phyloP scores from a whole-genome alignment of 2,888 invertebrate species.

The Conchocele bisecta region DNA sequence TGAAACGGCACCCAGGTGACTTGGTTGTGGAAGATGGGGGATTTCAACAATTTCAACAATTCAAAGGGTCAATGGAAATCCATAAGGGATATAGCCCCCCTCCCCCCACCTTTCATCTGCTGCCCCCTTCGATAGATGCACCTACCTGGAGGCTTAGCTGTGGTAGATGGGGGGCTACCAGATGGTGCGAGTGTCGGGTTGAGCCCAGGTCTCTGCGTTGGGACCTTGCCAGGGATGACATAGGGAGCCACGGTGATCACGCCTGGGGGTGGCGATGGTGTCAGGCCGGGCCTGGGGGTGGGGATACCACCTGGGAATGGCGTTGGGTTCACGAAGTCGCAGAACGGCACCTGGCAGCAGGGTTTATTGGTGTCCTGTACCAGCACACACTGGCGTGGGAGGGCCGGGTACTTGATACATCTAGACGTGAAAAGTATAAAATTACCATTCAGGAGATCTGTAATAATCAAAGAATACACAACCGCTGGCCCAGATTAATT shows the following conservation, averaged over 20 bases:
- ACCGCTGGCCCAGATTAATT: no score
- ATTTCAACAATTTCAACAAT: no score
- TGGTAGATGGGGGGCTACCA: slow-evolving; percentile 27
- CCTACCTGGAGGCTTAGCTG: slow-evolving; percentile 33
- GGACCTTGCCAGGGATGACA: slow-evolving; percentile 41
- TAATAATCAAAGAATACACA: no score
- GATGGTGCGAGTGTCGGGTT: slow-evolving; percentile 41
- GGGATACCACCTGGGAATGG: slow-evolving; percentile 66
- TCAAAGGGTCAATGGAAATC: no score
- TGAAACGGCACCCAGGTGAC: no score
- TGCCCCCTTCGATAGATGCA: no score
- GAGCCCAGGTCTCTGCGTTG: slow-evolving; percentile 18
- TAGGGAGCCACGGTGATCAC: slow-evolving; percentile 53
- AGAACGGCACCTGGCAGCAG: slow-evolving; percentile 69
- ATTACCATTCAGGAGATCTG: no score
- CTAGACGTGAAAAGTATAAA: slow-evolving; percentile 45
- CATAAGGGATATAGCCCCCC: no score
- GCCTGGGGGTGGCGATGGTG: slow-evolving; percentile 56
- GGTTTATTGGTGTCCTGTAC: slow-evolving; percentile 64
- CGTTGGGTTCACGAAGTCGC: slow-evolving; percentile 69
- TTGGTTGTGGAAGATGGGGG: no score
- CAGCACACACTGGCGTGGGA: slow-evolving; percentile 63
- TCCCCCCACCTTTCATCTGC: no score
- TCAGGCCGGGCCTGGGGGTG: slow-evolving; percentile 44
- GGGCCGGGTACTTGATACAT: slow-evolving; percentile 61